phyloP scores from a whole-genome alignment of 1,140 invertebrate genomes.

The Halotydeus destructor region DNA sequence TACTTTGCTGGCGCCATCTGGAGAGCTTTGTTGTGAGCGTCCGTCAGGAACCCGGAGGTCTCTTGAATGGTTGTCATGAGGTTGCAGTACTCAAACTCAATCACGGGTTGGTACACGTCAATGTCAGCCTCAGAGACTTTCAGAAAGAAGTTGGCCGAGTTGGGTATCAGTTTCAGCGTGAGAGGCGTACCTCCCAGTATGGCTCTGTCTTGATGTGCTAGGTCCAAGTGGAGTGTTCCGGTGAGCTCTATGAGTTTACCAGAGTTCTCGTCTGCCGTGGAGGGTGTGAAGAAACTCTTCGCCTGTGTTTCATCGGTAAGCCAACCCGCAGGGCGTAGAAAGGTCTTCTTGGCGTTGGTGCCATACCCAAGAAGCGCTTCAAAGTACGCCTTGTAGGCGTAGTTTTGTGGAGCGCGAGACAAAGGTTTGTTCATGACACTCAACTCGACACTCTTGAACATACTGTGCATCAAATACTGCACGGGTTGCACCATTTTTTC shows the following conservation, averaged over 20 bases:
- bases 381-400: slow-evolving; percentile 26
- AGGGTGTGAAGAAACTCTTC: slow-evolving; percentile 17
- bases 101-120: neutral
- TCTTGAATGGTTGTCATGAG: neutral
- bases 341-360: slow-evolving; percentile 23
- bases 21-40: slow-evolving; percentile 12
- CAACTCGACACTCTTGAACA: slow-evolving; percentile 25
- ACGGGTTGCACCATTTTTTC: slow-evolving; percentile 15
- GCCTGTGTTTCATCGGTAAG: slow-evolving; percentile 15
- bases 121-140: neutral
- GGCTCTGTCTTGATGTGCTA: slow-evolving; percentile 13
- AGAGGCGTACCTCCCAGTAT: slow-evolving; percentile 10
- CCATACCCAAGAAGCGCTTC: slow-evolving; percentile 26
- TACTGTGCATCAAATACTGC: slow-evolving; percentile 25
- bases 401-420: slow-evolving; percentile 24
- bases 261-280: slow-evolving; percentile 4
- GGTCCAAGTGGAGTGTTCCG: slow-evolving; percentile 13
- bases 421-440: slow-evolving; percentile 28
- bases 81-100: neutral
- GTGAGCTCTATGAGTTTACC: slow-evolving; percentile 15
- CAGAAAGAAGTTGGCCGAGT: neutral
- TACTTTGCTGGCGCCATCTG: slow-evolving; percentile 2
- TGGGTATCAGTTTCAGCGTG: neutral
- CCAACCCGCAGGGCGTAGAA: slow-evolving; percentile 15
- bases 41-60: slow-evolving; percentile 1